Base-by-base conservation (phyloP, 1,140 invertebrate species). In the Pogonognathellus flavescens region DNA sequence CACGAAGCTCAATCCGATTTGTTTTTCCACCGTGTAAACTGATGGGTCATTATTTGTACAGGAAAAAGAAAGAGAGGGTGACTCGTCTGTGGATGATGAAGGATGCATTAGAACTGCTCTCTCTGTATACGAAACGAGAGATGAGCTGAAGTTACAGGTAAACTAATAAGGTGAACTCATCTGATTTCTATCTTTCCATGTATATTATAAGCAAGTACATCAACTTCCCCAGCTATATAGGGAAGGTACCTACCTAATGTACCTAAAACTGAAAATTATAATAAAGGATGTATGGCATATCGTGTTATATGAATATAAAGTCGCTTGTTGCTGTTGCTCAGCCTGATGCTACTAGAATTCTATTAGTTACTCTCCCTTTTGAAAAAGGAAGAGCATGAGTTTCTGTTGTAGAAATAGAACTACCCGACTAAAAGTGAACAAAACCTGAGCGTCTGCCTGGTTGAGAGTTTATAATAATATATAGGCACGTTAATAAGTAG, bases 1-100 rank as follows among this genome's bases (percentile, higher is more conserved):
- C 86, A 84, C 14, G 82, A 86, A 83, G 83, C 66, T 85, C 59
- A 55, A 87, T 85, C 86, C 59, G 86, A 87, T 87, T 84, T 86
- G 80, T 81, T 72, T 85, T 85, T 84, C 80, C 66, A 72, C 60
- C 62, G 62, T 70, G 60, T 84, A 86, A 86, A 86, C 81, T 83
- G 81, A 83, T 86, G 85, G 84, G 49, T 80, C 84, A 85, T 85
- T 85, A 85, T 85, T 80, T 80, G 53, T 80, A 41, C 55, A 50
- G 41, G 55, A 31, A 49, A 57, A 25, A 80, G 31, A 57, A 25
- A 80, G 31, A 80, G 80, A 76, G 70, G 70, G 70, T 76, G 70
- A 31, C 31, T 76, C 16, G 57, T 60, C 10, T 8, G 62, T 10
- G 62, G 62, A 66, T 76, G 70, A 76, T 76, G 41, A 76, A 76